Base-by-base conservation (phyloP, 1,140 invertebrate genomes). In the Drosophila eugracilis region DNA sequence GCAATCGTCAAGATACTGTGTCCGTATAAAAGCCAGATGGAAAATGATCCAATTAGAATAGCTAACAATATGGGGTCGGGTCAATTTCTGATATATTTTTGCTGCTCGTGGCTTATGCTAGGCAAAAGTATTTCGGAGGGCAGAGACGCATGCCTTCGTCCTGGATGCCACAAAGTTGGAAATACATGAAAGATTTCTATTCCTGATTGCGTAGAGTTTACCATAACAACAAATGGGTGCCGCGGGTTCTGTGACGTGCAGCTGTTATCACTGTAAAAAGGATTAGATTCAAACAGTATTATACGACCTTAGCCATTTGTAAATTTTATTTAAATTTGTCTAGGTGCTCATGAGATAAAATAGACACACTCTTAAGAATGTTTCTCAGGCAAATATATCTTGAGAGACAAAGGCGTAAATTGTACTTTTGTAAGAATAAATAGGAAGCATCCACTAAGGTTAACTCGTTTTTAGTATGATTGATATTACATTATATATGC, bases 241-340 rank as follows among this genome's bases (percentile, higher is more conserved):
- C 93, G 96, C 48, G 96, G 96, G 0, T 97, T 94, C 92, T 98
- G 93, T 94, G 47, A 94, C 93, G n/a, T 97, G 96, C 91, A 93
- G 94, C 6, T 97, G 96, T 91, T 97, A 96, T 80, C 96, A 96
- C 90, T 97, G 96, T 90, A 96, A 96, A 92, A 96, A 96, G 90
- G 95, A 96, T 78, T 96, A 94, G 41, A 53, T 4, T 5, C 0
- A 7, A 45, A 10, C 10, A 19, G 0, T 21, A 21, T 22, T 7
- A 52, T 22, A 70, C 47, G n/a, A 28, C 42, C 48, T 72, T 70
- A 74, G 57, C 26, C 58, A 66, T 30, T 36, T 42, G 0, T 9
- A 45, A 9, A 55, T 59, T 26, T 1, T 17, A 36, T 36, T 42
- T 21, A 22, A n/a, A 5, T 36, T 15, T 14, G n/a, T n/a, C n/a